Evolutionary conservation across 2,113 vertebrate species (phyloP), one percentile per base, ranked within the genome.

Genomic region (Clarias magur): DNA sequence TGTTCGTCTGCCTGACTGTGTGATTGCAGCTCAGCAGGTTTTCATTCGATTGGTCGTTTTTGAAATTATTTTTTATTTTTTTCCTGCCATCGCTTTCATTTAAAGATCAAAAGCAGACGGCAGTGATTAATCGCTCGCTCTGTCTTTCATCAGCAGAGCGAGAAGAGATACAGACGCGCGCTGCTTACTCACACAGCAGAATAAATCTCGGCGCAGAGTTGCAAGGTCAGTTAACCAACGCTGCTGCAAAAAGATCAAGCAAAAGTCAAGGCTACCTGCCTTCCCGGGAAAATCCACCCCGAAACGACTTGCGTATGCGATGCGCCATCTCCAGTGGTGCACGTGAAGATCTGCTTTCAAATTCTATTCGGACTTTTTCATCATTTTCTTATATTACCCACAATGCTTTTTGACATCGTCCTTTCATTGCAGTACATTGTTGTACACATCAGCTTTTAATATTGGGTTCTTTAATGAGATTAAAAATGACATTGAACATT

Each of bases 41-140:
- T 88, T 83, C 86, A 92, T 89, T 91, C 90, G 89, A 86, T 65
- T n/a, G 80, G 86, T 90, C 85, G 87, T 89, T 80, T 92, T 27
- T n/a, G 85, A 89, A 83, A 87, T 92, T 87, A 93, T 93, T 15
- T 93, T 90, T 48, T 59, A 17, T 53, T 62, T 62, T 34, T 6
- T 15, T 10, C 42, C 68, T 11, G 60, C 91, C 92, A 93, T 95
- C 92, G 91, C 92, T 94, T 94, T 95, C 94, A 94, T 94, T 94
- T 93, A 95, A 94, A 95, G 94, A 95, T 95, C 94, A 95, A 94
- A 95, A 90, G 91, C 89, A 86, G 90, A 91, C 89, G 91, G 92
- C 92, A 91, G 92, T 94, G 94, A 95, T 95, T 95, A 95, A 95
- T 95, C 93, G 92, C 89, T 87, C 86, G 21, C 87, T 90, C 91